Evolutionary conservation across 2,888 invertebrate species (phyloP).

Genomic region (Campoplex capitator): DNA sequence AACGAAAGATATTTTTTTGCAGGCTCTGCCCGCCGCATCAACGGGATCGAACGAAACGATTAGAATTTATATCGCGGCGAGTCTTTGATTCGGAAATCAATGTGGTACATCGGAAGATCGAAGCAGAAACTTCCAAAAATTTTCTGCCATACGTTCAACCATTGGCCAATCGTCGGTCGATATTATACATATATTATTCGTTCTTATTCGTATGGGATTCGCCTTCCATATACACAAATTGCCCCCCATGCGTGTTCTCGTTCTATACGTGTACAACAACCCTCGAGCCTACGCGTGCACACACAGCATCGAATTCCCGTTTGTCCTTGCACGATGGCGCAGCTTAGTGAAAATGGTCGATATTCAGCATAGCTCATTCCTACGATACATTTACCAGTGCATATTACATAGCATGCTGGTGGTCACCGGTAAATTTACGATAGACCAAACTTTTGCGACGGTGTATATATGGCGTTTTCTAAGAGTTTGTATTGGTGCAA

Average conservation of each 20-base stretch:
- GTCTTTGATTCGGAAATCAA: background rate
- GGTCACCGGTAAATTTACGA: constrained; percentile 26
- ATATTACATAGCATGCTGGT: constrained; percentile 40
- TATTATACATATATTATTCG: background rate
- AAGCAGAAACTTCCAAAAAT: background rate
- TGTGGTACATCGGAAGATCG: background rate
- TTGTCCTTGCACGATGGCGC: constrained; percentile 50
- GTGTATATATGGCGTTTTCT: constrained; percentile 28
- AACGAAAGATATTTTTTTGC: no score
- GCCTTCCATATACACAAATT: background rate
- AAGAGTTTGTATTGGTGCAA: constrained; percentile 23
- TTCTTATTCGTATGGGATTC: background rate
- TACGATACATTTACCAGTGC: constrained; percentile 25
- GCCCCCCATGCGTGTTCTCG: background rate
- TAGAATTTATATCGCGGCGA: background rate
- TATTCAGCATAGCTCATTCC: constrained; percentile 53
- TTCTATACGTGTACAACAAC: constrained; percentile 6
- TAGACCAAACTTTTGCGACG: constrained; percentile 10
- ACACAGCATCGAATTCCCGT: constrained; percentile 50
- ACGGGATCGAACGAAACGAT: background rate
- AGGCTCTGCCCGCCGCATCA: no score
- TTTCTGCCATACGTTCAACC: background rate
- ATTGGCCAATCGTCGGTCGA: background rate
- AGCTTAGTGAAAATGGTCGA: constrained; percentile 57
- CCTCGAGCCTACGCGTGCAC: constrained; percentile 29